Conservation (phyloP, 2,888 invertebrate species). For the Sinhomidia bicolor region DNA sequence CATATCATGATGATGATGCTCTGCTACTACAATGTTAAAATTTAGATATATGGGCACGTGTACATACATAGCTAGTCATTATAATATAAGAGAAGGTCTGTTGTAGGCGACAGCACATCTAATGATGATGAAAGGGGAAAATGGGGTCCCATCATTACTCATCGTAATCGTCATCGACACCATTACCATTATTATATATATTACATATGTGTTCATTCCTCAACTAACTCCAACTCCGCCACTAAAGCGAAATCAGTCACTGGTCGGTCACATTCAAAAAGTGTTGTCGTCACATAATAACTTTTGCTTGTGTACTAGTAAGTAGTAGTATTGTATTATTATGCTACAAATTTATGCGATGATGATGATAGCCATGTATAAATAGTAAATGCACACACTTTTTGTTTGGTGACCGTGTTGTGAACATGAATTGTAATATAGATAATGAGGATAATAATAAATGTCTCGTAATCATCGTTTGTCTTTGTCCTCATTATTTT, state of each 20-base stretch:
- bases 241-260: conserved; percentile 8
- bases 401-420: no score
- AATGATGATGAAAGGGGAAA: conserved; percentile 62
- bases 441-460: conserved; percentile 50
- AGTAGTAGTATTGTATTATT: no score
- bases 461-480: conserved; percentile 70
- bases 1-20: no score
- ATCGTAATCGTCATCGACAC: conserved; percentile 71
- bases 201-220: conserved; percentile 50
- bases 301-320: neutral
- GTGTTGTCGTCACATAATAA: conserved; percentile 22
- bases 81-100: neutral
- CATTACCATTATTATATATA: conserved; percentile 66
- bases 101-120: neutral
- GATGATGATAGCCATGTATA: neutral
- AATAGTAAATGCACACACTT: no score
- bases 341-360: neutral
- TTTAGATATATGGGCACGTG: neutral
- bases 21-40: neutral
- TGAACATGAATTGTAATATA: conserved; percentile 42
- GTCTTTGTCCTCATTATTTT: conserved; percentile 73
- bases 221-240: conserved; percentile 58
- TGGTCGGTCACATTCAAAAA: conserved; percentile 9
- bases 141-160: conserved; percentile 72
- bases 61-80: neutral